Conservation (phyloP, 2,888 invertebrate species). For the Eristalinus aeneus region DNA sequence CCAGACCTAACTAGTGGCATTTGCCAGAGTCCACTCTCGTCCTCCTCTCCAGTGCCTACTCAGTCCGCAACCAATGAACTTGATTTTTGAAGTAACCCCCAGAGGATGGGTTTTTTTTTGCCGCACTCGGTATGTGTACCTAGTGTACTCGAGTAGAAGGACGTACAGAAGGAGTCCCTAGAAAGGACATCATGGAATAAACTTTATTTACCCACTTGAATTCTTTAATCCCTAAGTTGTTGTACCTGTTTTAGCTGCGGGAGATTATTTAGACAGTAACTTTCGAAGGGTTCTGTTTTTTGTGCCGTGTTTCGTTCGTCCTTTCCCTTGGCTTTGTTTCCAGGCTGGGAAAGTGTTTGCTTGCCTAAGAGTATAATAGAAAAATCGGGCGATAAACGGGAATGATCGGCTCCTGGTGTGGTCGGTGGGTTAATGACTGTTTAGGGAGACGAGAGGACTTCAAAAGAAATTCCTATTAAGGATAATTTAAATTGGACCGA, state of each 20-base stretch:
- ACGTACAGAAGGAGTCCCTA: slow-evolving; percentile 61
- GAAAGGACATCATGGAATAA: slow-evolving; percentile 68
- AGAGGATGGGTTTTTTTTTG: slow-evolving; percentile 47
- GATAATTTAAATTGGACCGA: slow-evolving; percentile 41
- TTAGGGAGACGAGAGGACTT: neutral
- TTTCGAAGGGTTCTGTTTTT: slow-evolving; percentile 35
- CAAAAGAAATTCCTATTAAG: slow-evolving; percentile 26
- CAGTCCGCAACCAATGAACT: slow-evolving; percentile 59
- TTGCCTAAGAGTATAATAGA: slow-evolving; percentile 38
- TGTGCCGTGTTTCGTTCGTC: neutral
- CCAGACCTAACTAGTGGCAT: slow-evolving; percentile 58
- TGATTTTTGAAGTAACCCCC: slow-evolving; percentile 69
- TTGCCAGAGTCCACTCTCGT: slow-evolving; percentile 6
- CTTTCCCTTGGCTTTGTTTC: neutral
- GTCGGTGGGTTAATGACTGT: neutral
- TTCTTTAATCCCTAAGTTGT: slow-evolving; percentile 67
- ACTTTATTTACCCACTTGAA: slow-evolving; percentile 71
- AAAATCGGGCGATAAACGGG: neutral
- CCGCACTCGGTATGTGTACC: slow-evolving; percentile 1
- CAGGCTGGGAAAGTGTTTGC: slow-evolving; percentile 17
- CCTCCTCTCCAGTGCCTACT: slow-evolving; percentile 5
- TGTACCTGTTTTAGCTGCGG: slow-evolving; percentile 70
- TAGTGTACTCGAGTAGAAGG: slow-evolving; percentile 57
- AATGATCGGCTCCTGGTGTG: slow-evolving; percentile 20
- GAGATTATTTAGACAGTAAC: slow-evolving; percentile 69